A percentile compares a stretch with the other conserved stretches of the same genome.
Evolutionary conservation across 37 sponge, comb jelly and placozoan species (phyloP).

Genomic region (Crambe crambe): DNA sequence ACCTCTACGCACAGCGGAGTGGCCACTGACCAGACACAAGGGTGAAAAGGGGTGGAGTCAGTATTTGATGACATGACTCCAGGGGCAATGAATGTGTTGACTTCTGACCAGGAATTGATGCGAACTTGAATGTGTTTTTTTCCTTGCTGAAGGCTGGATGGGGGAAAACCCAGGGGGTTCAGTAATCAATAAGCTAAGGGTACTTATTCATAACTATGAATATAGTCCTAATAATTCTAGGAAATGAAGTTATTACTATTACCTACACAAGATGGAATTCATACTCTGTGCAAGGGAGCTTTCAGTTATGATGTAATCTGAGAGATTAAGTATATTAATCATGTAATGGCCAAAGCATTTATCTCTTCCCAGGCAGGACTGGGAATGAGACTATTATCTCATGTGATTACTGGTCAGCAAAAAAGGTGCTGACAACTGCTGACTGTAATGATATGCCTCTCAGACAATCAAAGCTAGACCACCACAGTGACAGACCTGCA

Average conservation of each 20-base stretch:
- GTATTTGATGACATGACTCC: background rate
- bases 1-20: background rate
- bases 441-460: too few relatives aligned
- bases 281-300: slow-evolving; percentile 53
- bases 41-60: background rate
- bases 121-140: slow-evolving; percentile 23
- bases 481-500: slow-evolving; percentile 6
- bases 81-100: slow-evolving; percentile 25
- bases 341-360: too few relatives aligned
- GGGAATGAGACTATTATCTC: too few relatives aligned
- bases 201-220: background rate
- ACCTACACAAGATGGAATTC: slow-evolving; percentile 35
- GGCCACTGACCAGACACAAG: background rate
- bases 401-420: too few relatives aligned
- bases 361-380: too few relatives aligned
- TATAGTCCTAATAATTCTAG: background rate
- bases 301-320: slow-evolving; percentile 17
- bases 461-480: background rate
- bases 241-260: background rate
- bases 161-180: too few relatives aligned
- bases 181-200: background rate
- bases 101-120: slow-evolving; percentile 76
- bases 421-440: too few relatives aligned
- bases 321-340: background rate
- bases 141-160: slow-evolving; percentile 43